Conservation (phyloP, 2,888 invertebrate species). For the Itoplectis maculator region DNA sequence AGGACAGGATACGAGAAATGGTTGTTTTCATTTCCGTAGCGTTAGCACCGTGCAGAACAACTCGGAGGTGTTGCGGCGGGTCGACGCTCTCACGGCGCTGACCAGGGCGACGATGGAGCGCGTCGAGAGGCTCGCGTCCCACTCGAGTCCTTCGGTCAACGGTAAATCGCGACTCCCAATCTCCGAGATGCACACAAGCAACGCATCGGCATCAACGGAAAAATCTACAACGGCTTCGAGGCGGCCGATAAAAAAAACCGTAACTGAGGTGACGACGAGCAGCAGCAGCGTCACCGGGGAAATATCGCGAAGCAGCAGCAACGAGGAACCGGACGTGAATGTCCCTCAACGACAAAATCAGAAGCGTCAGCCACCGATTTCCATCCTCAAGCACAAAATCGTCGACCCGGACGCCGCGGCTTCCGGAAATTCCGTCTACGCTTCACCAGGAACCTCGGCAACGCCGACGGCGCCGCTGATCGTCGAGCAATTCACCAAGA, state of each 20-base stretch:
- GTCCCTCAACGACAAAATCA: constrained; percentile 48
- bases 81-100: constrained; percentile 88
- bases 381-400: constrained; percentile 87
- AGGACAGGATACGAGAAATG: constrained; percentile 48
- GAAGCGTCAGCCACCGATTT: constrained; percentile 84
- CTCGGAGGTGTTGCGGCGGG: constrained; percentile 85
- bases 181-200: constrained; percentile 48
- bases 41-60: constrained; percentile 71
- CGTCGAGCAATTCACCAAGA: constrained; percentile 88
- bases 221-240: no score
- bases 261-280: constrained; percentile 42
- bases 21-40: constrained; percentile 60
- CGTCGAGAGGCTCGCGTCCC: constrained; percentile 87
- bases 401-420: constrained; percentile 77
- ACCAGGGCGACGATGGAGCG: constrained; percentile 89
- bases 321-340: constrained; percentile 73
- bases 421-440: constrained; percentile 79
- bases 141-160: constrained; percentile 67
- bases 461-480: constrained; percentile 93
- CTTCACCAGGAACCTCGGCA: constrained; percentile 86
- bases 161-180: constrained; percentile 58
- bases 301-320: constrained; percentile 55
- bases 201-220: constrained; percentile 41
- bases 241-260: constrained; percentile 36
- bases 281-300: constrained; percentile 23